A percentile compares a stretch with the other conserved stretches of the same genome.
phyloP scores from a whole-genome alignment of 2,888 invertebrate genomes.

The Himalopsyche tibetana region DNA sequence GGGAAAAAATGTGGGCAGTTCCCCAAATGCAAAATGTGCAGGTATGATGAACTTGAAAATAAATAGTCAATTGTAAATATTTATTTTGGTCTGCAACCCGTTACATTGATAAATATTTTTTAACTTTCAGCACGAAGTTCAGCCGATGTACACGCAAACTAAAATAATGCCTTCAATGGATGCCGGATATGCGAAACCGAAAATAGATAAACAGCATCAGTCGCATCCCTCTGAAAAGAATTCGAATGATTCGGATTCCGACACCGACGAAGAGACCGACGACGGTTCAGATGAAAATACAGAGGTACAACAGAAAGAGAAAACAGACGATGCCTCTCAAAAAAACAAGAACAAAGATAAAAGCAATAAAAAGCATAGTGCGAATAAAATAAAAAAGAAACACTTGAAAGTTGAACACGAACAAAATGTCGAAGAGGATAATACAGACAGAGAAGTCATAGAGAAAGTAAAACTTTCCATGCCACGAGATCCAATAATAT shows the following conservation, averaged over 20 bases:
- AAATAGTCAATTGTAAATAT: neutral
- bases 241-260: constrained; percentile 54
- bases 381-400: constrained; percentile 66
- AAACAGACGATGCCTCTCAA: constrained; percentile 52
- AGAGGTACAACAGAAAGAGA: constrained; percentile 60
- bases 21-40: constrained; percentile 63
- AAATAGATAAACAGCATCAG: constrained; percentile 62
- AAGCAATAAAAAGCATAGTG: constrained; percentile 61
- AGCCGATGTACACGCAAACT: constrained; percentile 70
- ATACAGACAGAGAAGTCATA: constrained; percentile 38
- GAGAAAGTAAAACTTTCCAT: constrained; percentile 69
- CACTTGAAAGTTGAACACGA: constrained; percentile 61
- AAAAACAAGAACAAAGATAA: constrained; percentile 63
- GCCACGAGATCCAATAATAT: constrained; percentile 61
- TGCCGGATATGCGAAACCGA: constrained; percentile 66
- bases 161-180: constrained; percentile 68
- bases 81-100: no score
- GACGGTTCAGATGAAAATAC: constrained; percentile 58
- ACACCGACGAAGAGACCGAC: constrained; percentile 58
- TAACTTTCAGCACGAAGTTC: constrained; percentile 55
- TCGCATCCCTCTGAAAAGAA: constrained; percentile 50
- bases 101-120: no score
- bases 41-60: constrained; percentile 41
- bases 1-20: constrained; percentile 66
- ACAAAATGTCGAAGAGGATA: constrained; percentile 68